Base-by-base conservation (phyloP, 2,113 vertebrate genomes). In the Syrmaticus mikado region DNA sequence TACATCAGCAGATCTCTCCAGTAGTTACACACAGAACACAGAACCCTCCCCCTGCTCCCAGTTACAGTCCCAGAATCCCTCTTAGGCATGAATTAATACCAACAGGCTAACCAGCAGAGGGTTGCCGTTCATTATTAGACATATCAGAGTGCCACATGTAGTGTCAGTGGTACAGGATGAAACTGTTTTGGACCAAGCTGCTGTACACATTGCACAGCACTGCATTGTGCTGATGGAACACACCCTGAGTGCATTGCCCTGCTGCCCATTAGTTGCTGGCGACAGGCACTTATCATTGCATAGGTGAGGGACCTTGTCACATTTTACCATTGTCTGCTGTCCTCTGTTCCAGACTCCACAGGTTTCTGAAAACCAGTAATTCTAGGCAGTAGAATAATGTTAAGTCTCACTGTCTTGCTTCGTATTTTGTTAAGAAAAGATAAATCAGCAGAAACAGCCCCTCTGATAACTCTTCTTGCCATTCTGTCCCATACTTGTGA, bases 81-180 rank as follows among this genome's bases (percentile, higher is more conserved):
- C 3, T 40, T 6, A 6, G 45, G 30, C 6, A 8, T 16, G 16
- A 55, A 6, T 27, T 27, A 60, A 34, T 6, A 13, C 1, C 38
- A n/a, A 0, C 13, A 52, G 79, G 18, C 32, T 79, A 6, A 52
- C 5, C 48, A 38, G 55, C 30, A 0, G 2, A 48, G 76, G 3
- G 5, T 4, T 53, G 10, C n/a, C 53, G 28, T n/a, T 46, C 13
- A 1, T 22, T 2, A 8, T 21, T 2, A 41, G 36, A 64, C 8
- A 0, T 28, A 0, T 4, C 22, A 8, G 19, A 24, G 58, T n/a
- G 43, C 45, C 2, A 0, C 1, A 18, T 3, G 34, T 3, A 0
- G 11, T 9, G n/a, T 30, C 45, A 60, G 45, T 2, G 2, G 24
- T 13, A 50, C 8, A 3, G 24, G 14, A 1, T 43, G 83, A 71